Conservation (phyloP, 2,113 vertebrate genomes). For the Prunella fulvescens region DNA sequence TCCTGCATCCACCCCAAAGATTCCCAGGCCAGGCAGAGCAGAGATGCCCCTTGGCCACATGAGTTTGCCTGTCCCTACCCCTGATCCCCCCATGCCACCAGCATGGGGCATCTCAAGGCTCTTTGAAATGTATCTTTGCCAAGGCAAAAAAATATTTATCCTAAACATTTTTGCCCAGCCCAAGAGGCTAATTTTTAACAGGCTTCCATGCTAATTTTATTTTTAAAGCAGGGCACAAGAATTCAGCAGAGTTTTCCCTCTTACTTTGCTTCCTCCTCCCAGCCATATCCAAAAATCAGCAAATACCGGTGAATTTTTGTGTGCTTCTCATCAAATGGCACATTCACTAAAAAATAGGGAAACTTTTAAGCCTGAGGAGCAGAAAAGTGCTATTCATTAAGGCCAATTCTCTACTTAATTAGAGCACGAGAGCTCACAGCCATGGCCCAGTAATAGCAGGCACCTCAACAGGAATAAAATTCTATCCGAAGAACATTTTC, state of each 20-base stretch:
- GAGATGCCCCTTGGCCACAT: fast-evolving
- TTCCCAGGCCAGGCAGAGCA: not conserved
- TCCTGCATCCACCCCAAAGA: not conserved
- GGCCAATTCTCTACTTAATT: not conserved
- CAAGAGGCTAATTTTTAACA: not conserved
- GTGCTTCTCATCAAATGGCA: not conserved
- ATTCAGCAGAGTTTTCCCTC: not conserved
- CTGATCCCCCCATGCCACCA: fast-evolving
- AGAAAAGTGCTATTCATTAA: not conserved
- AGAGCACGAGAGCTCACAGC: not conserved
- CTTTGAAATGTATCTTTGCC: not conserved
- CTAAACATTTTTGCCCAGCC: not conserved
- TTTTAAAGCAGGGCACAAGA: not conserved
- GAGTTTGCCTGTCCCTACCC: not conserved
- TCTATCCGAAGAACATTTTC: not conserved
- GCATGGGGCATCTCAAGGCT: fast-evolving
- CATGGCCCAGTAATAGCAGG: not conserved
- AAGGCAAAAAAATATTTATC: not conserved
- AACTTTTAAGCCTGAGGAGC: not conserved
- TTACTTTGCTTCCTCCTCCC: not conserved
- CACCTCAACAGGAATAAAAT: not conserved
- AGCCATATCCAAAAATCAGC: not conserved
- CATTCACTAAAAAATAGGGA: not conserved
- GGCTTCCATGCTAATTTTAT: not conserved
- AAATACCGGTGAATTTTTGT: fast-evolving